phyloP scores from a whole-genome alignment of 2,888 invertebrate genomes.

The Cheiracanthium punctorium region DNA sequence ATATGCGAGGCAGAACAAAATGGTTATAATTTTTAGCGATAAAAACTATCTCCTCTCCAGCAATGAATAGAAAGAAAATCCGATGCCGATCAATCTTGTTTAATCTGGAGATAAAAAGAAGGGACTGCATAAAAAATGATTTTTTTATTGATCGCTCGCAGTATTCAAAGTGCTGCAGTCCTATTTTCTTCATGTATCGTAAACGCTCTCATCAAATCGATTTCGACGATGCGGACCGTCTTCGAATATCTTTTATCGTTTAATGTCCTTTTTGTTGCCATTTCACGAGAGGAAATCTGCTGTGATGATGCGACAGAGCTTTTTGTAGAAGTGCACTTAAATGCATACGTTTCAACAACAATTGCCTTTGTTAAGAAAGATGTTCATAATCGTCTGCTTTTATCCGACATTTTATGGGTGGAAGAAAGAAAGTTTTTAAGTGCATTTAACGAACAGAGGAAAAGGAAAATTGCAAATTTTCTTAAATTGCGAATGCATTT shows the following conservation, averaged over 20 bases:
- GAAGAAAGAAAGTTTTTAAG: neutral
- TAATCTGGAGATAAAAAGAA: conserved; percentile 46
- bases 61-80: conserved; percentile 19
- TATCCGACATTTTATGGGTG: neutral
- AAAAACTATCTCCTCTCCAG: neutral
- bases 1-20: no score
- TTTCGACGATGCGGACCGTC: conserved; percentile 22
- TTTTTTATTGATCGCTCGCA: conserved; percentile 37
- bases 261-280: conserved; percentile 10
- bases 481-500: no score
- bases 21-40: no score
- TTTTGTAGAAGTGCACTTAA: neutral
- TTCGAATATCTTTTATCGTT: conserved; percentile 39
- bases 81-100: conserved; percentile 50
- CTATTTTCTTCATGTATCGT: neutral
- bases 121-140: conserved; percentile 57
- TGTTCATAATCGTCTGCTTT: neutral
- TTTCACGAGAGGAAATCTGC: neutral
- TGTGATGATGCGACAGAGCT: neutral
- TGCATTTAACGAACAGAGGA: no score
- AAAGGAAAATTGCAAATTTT: no score
- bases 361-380: neutral
- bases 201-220: conserved; percentile 37
- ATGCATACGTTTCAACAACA: neutral
- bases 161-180: conserved; percentile 41